Evolutionary conservation across 2,888 invertebrate genomes (phyloP).

Genomic region (Nysson spinosus): DNA sequence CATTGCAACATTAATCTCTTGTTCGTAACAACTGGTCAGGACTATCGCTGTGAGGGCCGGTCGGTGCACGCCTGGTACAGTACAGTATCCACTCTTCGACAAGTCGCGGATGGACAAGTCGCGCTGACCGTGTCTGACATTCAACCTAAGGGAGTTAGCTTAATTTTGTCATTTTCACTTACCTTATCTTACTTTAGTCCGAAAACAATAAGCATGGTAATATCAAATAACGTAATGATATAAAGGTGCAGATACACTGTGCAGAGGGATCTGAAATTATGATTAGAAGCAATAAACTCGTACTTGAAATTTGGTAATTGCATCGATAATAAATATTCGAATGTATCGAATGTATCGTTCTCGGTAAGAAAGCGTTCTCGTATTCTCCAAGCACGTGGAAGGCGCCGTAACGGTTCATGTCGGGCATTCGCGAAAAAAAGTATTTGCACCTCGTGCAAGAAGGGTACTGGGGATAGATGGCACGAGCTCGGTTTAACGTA

Average conservation of each 20-base stretch:
- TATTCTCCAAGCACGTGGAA: conserved; percentile 4
- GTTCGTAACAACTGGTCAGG: conserved; percentile 8
- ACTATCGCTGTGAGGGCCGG: conserved; percentile 13
- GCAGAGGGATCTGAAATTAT: background rate
- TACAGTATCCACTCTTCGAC: conserved; percentile 4
- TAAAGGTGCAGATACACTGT: background rate
- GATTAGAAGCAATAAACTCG: background rate
- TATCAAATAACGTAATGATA: too few relatives aligned
- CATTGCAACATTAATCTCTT: background rate
- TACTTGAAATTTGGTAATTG: conserved; percentile 9
- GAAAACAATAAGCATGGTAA: too few relatives aligned
- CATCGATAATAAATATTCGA: conserved; percentile 26
- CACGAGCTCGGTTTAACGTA: conserved; percentile 22
- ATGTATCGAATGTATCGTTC: conserved; percentile 25
- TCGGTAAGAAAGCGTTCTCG: conserved; percentile 9
- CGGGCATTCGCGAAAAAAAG: conserved; percentile 21
- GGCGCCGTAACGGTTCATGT: conserved; percentile 29
- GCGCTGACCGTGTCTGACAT: too few relatives aligned
- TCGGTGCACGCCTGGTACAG: conserved; percentile 9
- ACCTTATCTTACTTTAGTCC: too few relatives aligned
- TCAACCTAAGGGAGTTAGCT: too few relatives aligned
- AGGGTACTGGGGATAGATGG: conserved; percentile 28
- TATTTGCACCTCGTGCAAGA: conserved; percentile 39
- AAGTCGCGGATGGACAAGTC: too few relatives aligned
- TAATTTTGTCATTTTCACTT: too few relatives aligned